Percentiles rank a stretch among this genome's conserved stretches.
These are phyloP conservation scores for Orientallactaga bullata DNA, from an alignment of 2,113 vertebrate genomes.

Conservation along the genomic window DNA sequence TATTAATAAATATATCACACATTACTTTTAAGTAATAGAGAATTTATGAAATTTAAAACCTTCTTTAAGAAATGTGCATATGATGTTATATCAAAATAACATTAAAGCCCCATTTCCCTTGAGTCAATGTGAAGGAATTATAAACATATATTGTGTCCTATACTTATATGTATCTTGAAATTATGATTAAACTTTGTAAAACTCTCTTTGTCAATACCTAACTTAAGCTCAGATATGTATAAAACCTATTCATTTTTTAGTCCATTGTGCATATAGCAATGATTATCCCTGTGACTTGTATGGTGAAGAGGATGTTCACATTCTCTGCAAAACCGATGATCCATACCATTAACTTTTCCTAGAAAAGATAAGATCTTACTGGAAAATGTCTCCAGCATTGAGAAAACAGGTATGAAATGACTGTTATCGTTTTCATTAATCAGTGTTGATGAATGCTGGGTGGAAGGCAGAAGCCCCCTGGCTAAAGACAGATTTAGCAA, in stretches of 20 bases:
- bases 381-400: neutral
- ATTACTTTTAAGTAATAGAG: neutral
- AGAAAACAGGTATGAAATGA: neutral
- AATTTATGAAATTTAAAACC: conserved; percentile 25
- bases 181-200: neutral
- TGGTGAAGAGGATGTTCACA: neutral
- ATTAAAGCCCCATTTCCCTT: neutral
- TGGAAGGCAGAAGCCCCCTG: neutral
- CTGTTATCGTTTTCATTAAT: neutral
- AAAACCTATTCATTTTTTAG: neutral
- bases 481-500: neutral
- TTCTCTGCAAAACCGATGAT: neutral
- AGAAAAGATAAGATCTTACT: neutral
- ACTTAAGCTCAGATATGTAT: neutral
- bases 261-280: neutral
- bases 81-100: neutral
- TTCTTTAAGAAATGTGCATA: conserved; percentile 10
- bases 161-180: conserved; percentile 10
- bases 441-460: neutral
- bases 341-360: neutral
- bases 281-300: neutral
- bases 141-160: neutral
- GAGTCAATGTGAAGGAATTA: neutral
- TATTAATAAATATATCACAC: neutral
- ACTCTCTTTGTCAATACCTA: neutral